Percentiles rank a stretch among this genome's conserved stretches.
These are phyloP conservation scores for Alfaro cultratus DNA, from an alignment of 2,797 vertebrate species.

Conservation along the genomic window DNA sequence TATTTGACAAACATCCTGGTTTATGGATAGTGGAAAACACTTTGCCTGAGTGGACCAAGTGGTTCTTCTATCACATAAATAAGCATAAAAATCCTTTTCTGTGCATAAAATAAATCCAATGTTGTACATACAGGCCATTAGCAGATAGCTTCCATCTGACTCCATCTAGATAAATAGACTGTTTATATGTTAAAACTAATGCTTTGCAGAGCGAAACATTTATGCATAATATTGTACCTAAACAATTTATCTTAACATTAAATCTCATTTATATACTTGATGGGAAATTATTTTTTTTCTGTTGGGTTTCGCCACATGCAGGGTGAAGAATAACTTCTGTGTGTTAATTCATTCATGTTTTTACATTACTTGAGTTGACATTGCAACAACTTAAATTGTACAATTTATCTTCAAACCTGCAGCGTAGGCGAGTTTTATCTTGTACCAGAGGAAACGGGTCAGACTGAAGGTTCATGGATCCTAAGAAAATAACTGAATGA, in stretches of 20 bases:
- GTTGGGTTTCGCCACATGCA: constrained; percentile 9
- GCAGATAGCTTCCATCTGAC: constrained; percentile 37
- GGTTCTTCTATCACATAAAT: constrained; percentile 29
- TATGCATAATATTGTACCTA: constrained; percentile 29
- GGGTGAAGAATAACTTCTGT: background rate
- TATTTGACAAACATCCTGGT: background rate
- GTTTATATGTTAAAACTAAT: constrained; percentile 27
- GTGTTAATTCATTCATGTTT: constrained; percentile 22
- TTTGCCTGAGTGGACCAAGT: constrained; percentile 2
- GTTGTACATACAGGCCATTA: constrained; percentile 33
- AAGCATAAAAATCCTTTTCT: constrained; percentile 45
- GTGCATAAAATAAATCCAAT: constrained; percentile 47
- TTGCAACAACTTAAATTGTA: constrained; percentile 33
- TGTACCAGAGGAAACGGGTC: constrained; percentile 35
- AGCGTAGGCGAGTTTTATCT: constrained; percentile 49
- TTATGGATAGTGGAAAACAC: background rate
- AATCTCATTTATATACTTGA: constrained; percentile 37
- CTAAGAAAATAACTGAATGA: background rate
- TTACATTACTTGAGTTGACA: constrained; percentile 12
- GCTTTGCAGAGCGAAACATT: constrained; percentile 19
- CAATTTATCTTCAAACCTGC: constrained; percentile 41
- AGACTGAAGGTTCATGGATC: background rate
- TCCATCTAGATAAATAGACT: constrained; percentile 44
- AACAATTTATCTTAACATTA: constrained; percentile 40
- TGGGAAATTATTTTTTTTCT: constrained; percentile 20